Evolutionary conservation across 2,797 vertebrate species (phyloP).

Genomic region (Acomys russatus): DNA sequence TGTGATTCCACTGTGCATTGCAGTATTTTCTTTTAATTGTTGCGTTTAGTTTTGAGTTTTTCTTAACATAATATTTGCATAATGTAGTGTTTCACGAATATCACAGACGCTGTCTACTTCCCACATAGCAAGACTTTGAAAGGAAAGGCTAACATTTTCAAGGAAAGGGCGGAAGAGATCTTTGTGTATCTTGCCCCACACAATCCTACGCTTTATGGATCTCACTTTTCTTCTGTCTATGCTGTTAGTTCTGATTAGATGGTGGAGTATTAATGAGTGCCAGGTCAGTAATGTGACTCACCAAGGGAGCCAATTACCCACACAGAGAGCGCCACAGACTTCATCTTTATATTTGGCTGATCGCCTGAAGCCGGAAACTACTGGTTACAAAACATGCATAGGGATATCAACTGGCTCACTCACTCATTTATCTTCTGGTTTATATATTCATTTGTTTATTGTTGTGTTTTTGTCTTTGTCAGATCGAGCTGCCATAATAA

Average conservation of each 20-base stretch:
- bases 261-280: not conserved
- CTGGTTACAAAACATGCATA: not conserved
- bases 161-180: not conserved
- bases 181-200: not conserved
- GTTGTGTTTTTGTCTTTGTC: not conserved
- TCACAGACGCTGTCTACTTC: not conserved
- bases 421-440: not conserved
- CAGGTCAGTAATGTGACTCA: slow-evolving; percentile 17
- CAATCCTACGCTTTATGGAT: not conserved
- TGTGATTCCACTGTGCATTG: not conserved
- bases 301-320: not conserved
- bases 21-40: slow-evolving; percentile 15
- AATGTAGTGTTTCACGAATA: slow-evolving; percentile 26
- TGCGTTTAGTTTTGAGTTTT: slow-evolving; percentile 25
- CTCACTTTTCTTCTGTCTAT: not conserved
- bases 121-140: not conserved
- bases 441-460: not conserved
- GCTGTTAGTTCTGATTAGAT: slow-evolving; percentile 27
- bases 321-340: not conserved
- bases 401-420: not conserved
- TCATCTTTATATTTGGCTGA: not conserved
- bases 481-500: not conserved
- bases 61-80: not conserved
- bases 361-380: not conserved
- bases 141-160: slow-evolving; percentile 21